These are phyloP conservation scores for Asobara japonica DNA, from an alignment of 1,140 invertebrate species.

Conservation along the genomic window DNA sequence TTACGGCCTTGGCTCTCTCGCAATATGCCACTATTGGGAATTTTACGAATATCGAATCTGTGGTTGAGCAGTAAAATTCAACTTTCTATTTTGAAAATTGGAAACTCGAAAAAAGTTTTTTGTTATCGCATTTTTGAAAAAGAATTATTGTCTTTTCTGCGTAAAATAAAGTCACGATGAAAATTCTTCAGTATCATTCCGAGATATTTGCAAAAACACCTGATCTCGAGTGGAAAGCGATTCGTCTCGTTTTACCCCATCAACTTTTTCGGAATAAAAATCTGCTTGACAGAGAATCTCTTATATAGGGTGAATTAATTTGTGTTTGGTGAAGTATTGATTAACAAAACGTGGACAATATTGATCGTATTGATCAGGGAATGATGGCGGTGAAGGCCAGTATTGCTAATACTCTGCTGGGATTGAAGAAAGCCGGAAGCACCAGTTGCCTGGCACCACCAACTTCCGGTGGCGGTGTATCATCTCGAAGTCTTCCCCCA, in stretches of 20 bases:
- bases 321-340: too few species aligned
- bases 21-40: background rate
- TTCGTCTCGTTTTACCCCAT: background rate
- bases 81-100: too few species aligned
- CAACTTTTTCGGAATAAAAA: too few species aligned
- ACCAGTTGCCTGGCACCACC: slow-evolving; percentile 71
- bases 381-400: slow-evolving; percentile 67
- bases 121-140: too few species aligned
- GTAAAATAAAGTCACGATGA: too few species aligned
- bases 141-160: too few species aligned
- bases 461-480: slow-evolving; percentile 64
- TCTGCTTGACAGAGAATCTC: too few species aligned
- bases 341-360: too few species aligned
- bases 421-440: slow-evolving; percentile 71
- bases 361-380: slow-evolving; percentile 62
- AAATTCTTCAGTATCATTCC: background rate
- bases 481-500: slow-evolving; percentile 79
- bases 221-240: background rate
- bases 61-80: slow-evolving; percentile 6
- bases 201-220: background rate
- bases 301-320: too few species aligned
- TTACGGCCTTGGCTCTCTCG: background rate
- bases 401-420: slow-evolving; percentile 67
- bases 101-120: background rate
- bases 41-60: slow-evolving; percentile 30